Conservation (phyloP, 2,797 vertebrate genomes). For the Poecile montanus region DNA sequence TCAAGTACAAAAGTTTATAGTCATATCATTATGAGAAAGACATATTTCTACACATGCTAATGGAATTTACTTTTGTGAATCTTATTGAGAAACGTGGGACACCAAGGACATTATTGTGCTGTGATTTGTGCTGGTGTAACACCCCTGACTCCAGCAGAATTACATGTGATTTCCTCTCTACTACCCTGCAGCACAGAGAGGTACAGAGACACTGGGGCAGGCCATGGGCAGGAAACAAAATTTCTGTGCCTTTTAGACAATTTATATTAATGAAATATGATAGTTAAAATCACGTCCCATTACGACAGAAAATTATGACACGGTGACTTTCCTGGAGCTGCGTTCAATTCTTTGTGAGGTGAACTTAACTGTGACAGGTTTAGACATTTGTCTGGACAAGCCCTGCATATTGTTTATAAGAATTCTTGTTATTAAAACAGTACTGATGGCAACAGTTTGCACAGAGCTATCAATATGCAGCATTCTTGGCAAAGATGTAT, state of each 20-base stretch:
- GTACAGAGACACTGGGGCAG: neutral
- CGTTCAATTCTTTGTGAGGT: neutral
- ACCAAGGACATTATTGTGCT: neutral
- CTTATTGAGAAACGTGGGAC: neutral
- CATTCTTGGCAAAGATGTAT: neutral
- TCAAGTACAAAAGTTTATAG: constrained; percentile 56
- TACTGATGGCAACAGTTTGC: neutral
- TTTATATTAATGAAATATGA: neutral
- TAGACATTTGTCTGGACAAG: neutral
- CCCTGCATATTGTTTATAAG: neutral
- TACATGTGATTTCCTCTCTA: neutral
- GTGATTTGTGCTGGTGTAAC: neutral
- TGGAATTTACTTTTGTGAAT: constrained; percentile 57
- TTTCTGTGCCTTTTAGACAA: neutral
- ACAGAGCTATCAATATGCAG: neutral
- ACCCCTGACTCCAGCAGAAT: constrained; percentile 18
- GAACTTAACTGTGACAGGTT: neutral
- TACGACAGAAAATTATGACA: neutral
- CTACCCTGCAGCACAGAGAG: neutral
- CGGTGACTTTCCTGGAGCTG: neutral
- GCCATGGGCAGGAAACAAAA: neutral
- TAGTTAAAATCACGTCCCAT: neutral
- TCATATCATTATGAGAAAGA: constrained; percentile 46
- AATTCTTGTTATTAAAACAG: neutral
- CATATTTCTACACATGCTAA: constrained; percentile 50